A percentile compares a stretch with the other conserved stretches of the same genome.
Conservation (phyloP, 2,797 vertebrate genomes). For the Staurois parvus region DNA sequence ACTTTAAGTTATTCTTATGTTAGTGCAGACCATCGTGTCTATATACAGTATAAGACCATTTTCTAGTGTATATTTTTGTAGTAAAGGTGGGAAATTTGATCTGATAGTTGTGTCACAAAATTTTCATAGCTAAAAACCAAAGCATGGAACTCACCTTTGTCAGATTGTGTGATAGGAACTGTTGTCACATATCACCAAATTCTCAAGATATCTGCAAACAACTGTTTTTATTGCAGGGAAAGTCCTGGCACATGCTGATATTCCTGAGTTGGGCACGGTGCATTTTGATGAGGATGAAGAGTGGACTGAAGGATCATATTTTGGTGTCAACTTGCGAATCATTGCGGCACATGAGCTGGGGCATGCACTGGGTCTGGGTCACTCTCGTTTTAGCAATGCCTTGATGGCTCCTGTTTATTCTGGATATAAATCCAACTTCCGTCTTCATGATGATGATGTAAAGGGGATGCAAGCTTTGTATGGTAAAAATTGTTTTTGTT, state of each 20-base stretch:
- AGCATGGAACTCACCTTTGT: no score
- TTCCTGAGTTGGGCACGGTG: slow-evolving; percentile 84
- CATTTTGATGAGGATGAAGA: slow-evolving; percentile 90
- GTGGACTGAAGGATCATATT: slow-evolving; percentile 84
- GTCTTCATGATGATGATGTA: slow-evolving; percentile 84
- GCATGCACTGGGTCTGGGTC: slow-evolving; percentile 87
- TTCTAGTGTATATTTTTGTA: no score
- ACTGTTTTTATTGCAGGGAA: slow-evolving; percentile 73
- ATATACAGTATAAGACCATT: no score
- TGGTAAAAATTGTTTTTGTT: slow-evolving; percentile 71
- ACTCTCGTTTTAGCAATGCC: slow-evolving; percentile 82
- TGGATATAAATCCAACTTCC: slow-evolving; percentile 83
- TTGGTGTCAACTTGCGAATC: slow-evolving; percentile 88
- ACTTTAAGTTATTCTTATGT: no score
- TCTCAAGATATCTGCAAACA: background rate
- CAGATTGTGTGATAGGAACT: no score
- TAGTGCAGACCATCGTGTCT: no score
- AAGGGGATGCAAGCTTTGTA: slow-evolving; percentile 86
- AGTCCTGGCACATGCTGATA: slow-evolving; percentile 87
- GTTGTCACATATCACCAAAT: background rate
- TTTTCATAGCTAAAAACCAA: no score
- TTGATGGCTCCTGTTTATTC: slow-evolving; percentile 87
- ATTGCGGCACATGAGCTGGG: slow-evolving; percentile 91
- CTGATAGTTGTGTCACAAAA: no score
- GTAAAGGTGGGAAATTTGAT: no score